Conservation (phyloP, 1,140 invertebrate genomes). For the Musca domestica region DNA sequence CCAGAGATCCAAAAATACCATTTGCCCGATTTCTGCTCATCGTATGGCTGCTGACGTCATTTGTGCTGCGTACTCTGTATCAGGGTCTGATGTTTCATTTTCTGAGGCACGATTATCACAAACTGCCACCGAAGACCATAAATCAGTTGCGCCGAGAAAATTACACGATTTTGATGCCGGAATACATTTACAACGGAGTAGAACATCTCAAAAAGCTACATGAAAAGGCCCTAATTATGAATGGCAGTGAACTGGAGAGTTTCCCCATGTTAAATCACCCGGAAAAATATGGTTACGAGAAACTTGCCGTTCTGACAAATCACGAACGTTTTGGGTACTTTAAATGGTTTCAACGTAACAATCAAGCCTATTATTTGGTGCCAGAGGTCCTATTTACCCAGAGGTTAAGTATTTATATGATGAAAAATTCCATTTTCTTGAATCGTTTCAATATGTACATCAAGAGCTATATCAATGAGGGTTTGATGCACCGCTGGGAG, state of each 20-base stretch:
- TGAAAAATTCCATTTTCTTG: constrained; percentile 19
- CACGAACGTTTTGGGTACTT: constrained; percentile 21
- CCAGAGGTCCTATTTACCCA: constrained; percentile 21
- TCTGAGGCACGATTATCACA: constrained; percentile 38
- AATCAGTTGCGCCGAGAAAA: constrained; percentile 33
- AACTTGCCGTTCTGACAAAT: constrained; percentile 8
- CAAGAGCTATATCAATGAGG: constrained; percentile 7
- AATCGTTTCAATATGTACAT: constrained; percentile 23
- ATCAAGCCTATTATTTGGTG: constrained; percentile 19
- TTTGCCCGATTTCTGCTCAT: constrained; percentile 33
- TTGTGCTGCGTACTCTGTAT: constrained; percentile 41
- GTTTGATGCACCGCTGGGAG: constrained; percentile 20
- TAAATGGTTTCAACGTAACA: neutral
- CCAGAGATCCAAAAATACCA: constrained; percentile 1
- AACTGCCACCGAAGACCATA: constrained; percentile 34
- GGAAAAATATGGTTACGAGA: neutral
- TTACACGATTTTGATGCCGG: constrained; percentile 33
- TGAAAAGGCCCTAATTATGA: neutral
- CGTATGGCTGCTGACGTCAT: constrained; percentile 33
- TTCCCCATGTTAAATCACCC: constrained; percentile 6
- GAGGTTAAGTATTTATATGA: constrained; percentile 25
- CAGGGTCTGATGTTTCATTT: constrained; percentile 41
- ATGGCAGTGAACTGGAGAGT: neutral
- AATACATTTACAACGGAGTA: neutral
- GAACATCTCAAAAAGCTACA: neutral